Conservation (phyloP, 2,888 invertebrate species). For the Lepetodrilus schrolli region DNA sequence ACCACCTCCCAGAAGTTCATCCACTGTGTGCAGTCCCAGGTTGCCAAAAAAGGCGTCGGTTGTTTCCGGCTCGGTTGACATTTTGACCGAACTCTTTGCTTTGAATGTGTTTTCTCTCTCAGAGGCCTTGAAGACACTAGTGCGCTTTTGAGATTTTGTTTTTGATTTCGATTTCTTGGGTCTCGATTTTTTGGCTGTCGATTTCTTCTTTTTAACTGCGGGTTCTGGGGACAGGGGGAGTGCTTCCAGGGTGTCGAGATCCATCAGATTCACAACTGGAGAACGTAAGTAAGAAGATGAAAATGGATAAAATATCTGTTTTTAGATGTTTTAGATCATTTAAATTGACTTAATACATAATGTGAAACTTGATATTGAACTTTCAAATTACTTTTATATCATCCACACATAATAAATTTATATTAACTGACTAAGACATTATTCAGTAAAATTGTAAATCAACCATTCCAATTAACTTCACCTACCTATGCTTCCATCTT, state of each 20-base stretch:
- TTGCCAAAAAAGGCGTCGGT: conserved; percentile 51
- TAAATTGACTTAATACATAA: too few relatives aligned
- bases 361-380: too few relatives aligned
- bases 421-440: too few relatives aligned
- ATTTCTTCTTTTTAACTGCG: conserved; percentile 25
- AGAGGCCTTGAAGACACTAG: conserved; percentile 9
- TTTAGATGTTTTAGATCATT: too few relatives aligned
- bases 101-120: not conserved
- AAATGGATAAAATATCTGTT: too few relatives aligned
- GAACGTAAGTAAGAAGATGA: too few relatives aligned
- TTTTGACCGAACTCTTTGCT: not conserved
- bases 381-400: too few relatives aligned
- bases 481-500: too few relatives aligned
- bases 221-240: conserved; percentile 35
- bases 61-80: not conserved
- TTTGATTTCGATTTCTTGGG: conserved; percentile 17
- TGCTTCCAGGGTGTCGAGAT: conserved; percentile 49
- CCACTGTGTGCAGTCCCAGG: conserved; percentile 68
- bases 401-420: too few relatives aligned
- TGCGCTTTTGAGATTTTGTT: not conserved
- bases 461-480: too few relatives aligned
- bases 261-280: conserved; percentile 56
- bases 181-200: not conserved
- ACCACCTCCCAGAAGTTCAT: conserved; percentile 64
- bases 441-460: too few relatives aligned